These are phyloP conservation scores for Chromoteleia sp. DNA, from an alignment of 2,888 invertebrate species.

Conservation along the genomic window DNA sequence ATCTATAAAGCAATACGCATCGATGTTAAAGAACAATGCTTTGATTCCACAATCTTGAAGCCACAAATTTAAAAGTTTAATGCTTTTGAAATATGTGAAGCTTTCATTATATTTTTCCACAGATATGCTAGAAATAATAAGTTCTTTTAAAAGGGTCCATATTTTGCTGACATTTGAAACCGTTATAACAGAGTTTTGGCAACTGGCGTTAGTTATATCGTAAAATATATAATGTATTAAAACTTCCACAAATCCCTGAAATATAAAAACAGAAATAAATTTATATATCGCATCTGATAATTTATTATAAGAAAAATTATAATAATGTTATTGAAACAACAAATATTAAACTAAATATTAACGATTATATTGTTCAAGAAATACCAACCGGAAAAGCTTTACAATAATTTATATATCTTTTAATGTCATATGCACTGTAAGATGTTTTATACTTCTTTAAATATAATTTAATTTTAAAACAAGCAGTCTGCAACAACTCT, in stretches of 20 bases:
- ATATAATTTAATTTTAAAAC: constrained; percentile 76
- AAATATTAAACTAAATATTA: not conserved
- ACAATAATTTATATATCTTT: constrained; percentile 74
- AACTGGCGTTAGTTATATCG: constrained; percentile 73
- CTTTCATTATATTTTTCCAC: constrained; percentile 71
- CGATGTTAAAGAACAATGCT: constrained; percentile 72
- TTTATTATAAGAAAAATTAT: not conserved
- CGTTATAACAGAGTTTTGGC: constrained; percentile 39
- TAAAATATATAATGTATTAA: constrained; percentile 76
- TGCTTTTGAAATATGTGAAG: constrained; percentile 72
- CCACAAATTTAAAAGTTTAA: constrained; percentile 74
- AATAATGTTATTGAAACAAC: not conserved
- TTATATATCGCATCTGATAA: not conserved
- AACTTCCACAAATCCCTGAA: constrained; percentile 76
- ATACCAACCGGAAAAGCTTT: constrained; percentile 74
- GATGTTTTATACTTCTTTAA: constrained; percentile 74
- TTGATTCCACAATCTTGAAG: constrained; percentile 69
- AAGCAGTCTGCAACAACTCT: constrained; percentile 73
- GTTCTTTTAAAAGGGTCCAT: constrained; percentile 75
- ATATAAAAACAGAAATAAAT: constrained; percentile 35
- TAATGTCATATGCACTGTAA: constrained; percentile 70
- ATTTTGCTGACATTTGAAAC: constrained; percentile 72
- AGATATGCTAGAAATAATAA: constrained; percentile 68
- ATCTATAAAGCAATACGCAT: constrained; percentile 69
- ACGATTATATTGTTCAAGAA: not conserved